phyloP scores from a whole-genome alignment of 2,113 vertebrate genomes.

The Corythoichthys haematopterus region DNA sequence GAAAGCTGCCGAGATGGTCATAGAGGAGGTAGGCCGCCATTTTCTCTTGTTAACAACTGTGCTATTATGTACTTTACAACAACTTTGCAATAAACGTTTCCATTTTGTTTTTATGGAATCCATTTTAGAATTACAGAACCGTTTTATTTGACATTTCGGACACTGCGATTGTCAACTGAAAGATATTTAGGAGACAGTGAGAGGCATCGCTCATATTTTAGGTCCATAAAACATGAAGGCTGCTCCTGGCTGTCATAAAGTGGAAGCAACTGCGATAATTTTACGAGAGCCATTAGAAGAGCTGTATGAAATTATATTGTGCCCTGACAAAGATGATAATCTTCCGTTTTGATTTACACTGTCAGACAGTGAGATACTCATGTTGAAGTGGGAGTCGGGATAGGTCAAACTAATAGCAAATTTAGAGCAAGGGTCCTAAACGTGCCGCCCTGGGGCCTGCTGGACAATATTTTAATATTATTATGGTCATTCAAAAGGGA shows the following conservation, averaged over 20 bases:
- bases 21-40: conserved; percentile 67
- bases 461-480: no score
- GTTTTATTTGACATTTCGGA: neutral
- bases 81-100: neutral
- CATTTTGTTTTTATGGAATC: neutral
- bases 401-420: no score
- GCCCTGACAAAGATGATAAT: neutral
- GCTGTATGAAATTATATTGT: neutral
- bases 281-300: neutral
- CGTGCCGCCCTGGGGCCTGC: no score
- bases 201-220: neutral
- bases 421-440: no score
- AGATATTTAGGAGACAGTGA: neutral
- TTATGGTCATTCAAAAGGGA: no score
- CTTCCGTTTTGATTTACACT: neutral
- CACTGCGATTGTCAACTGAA: neutral
- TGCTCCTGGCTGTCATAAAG: neutral
- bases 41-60: neutral
- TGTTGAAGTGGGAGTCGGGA: neutral
- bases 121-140: neutral
- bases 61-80: neutral
- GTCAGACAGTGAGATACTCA: neutral
- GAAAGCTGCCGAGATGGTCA: conserved; percentile 69
- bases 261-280: neutral
- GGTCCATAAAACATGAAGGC: neutral